Base-by-base conservation (phyloP, 1,140 invertebrate species). In the Monomorium pharaonis region DNA sequence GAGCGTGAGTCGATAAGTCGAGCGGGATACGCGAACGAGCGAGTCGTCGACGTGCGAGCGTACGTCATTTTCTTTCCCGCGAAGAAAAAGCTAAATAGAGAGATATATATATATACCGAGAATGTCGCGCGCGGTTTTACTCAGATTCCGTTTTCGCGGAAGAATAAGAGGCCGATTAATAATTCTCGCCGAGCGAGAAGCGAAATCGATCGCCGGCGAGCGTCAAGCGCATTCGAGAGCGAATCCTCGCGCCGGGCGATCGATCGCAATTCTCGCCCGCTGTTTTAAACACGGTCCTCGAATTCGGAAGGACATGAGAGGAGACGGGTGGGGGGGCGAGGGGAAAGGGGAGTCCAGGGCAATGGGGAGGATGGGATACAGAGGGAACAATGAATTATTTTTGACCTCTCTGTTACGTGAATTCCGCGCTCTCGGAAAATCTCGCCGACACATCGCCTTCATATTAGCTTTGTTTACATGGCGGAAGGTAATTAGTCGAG, bases 401-500 rank as follows among this genome's bases (percentile, higher is more conserved):
- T 83, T 83, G 14, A 74, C 78, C 51, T 67, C 76, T 67, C 37
- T n/a, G 27, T 24, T 72, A 80, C 44, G 30, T 14, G 44, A 44
- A 81, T 72, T 51, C 47, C 24, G 16, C 21, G 30, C 30, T 49
- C 37, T 24, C 44, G 30, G 44, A 60, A 83, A 74, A 42, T 42
- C 37, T 51, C 49, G 37, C 12, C 27, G 47, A 49, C n/a, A 70
- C 24, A 42, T 44, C 63, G 63, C 51, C 51, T 56, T 44, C 24
- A 69, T 83, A 83, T 74, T 83, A 83, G 78, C 67, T 58, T 74
- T 83, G 78, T 83, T 83, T 83, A 74, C 67, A 81, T 37, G 67
- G 78, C 33, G 47, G 51, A 63, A 51, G 60, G 69, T 83, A 83
- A 83, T 83, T 83, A 83, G 78, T 83, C 78, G 51, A 67, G 63